These are phyloP conservation scores for Lepidochrysops patricia DNA, from an alignment of 2,888 invertebrate genomes.

Conservation along the genomic window DNA sequence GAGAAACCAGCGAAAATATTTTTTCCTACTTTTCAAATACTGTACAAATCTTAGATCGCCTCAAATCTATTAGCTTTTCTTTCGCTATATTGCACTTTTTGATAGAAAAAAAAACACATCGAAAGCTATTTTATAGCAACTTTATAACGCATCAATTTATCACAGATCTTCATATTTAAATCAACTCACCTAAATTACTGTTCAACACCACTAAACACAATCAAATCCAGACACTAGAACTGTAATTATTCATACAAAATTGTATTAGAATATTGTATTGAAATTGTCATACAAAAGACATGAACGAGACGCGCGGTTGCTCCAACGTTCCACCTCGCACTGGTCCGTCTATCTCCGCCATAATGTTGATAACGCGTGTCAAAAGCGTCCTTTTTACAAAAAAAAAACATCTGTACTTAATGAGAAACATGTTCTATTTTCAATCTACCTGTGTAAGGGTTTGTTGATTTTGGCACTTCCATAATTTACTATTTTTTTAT, in stretches of 20 bases:
- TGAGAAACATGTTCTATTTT: constrained; percentile 3
- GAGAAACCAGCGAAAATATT: too few relatives aligned
- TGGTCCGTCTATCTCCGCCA: constrained; percentile 47
- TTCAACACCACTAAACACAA: not conserved
- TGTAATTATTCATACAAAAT: not conserved
- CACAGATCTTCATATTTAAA: not conserved
- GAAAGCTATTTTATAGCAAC: not conserved
- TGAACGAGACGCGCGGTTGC: constrained; percentile 52
- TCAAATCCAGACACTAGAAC: constrained; percentile 10
- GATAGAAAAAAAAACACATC: not conserved
- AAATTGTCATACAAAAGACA: constrained; percentile 33
- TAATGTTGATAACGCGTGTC: constrained; percentile 59
- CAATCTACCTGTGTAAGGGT: not conserved
- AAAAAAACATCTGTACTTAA: not conserved
- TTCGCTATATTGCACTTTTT: too few relatives aligned
- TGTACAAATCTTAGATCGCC: too few relatives aligned
- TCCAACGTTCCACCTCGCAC: constrained; percentile 22
- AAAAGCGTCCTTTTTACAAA: constrained; percentile 14
- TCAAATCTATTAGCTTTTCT: too few relatives aligned
- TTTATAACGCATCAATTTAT: constrained; percentile 18
- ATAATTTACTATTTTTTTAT: not conserved
- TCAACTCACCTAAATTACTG: constrained; percentile 1
- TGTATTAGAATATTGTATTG: not conserved
- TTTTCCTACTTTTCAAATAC: too few relatives aligned
- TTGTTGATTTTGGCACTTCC: not conserved